Evolutionary conservation across 2,888 invertebrate genomes (phyloP), one percentile per base, ranked within the genome.

Genomic region (Carpatolechia fugitivella): DNA sequence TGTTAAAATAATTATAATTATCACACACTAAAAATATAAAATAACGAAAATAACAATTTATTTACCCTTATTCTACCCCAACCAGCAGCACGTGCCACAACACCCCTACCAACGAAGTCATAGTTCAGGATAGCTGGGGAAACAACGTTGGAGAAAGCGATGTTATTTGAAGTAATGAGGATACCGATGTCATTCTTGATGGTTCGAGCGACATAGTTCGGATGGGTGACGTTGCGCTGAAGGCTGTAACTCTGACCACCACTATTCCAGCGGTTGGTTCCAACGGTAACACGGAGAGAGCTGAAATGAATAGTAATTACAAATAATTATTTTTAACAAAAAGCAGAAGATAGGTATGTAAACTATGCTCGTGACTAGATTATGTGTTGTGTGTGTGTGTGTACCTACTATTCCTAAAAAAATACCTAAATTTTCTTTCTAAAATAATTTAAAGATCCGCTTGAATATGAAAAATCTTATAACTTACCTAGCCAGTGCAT

Each of bases 151-250:
- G 33, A 60, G 0, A 67, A 18, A 0, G 1, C 58, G 1, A 82
- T 67, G 20, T 60, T 50, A 0, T 13, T 0, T 1, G 57, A 1
- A 0, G 79, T 79, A 54, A 76, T 62, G 38, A 85, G 70, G 1
- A 82, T 0, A 3, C 78, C 82, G 41, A 84, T 72, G 64, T 85
- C 85, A 60, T 82, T 82, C 70, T 82, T 84, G 68, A 85, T 78
- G 55, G 56, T 59, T 2, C 50, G 0, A 3, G 72, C 18, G 1
- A 78, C 59, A 70, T 84, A 87, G 66, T 79, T 55, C 1, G 68
- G 66, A 62, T 88, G 86, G 20, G 75, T 81, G 7, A 81, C 71
- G 69, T 78, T 77, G 36, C 82, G 70, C 0, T 64, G 36, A 14
- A 82, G n/a, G 5, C 57, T 13, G 68, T 76, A 77, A 4, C 57